Conservation (phyloP, 37 sponge, comb jelly and placozoan genomes). For the Diacarnus erythraeanus region DNA sequence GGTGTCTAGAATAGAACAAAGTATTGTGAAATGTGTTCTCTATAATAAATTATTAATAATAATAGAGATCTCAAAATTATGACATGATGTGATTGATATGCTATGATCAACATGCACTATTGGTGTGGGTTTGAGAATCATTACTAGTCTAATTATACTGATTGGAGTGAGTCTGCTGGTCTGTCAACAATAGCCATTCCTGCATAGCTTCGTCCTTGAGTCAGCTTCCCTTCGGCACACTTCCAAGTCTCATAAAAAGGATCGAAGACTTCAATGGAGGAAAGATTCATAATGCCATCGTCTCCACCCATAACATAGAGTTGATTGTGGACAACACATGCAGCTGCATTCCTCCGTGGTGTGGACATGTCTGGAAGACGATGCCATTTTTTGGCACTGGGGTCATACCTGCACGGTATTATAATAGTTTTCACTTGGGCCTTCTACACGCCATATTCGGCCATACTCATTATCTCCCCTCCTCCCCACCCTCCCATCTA, state of each 20-base stretch:
- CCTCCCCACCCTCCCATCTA: too few species aligned
- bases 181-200: constrained; percentile 76
- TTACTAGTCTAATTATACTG: too few species aligned
- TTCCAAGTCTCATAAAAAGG: constrained; percentile 68
- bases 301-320: constrained; percentile 91
- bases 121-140: not conserved
- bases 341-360: constrained; percentile 87
- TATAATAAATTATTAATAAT: too few species aligned
- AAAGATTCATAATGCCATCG: constrained; percentile 83
- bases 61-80: not conserved
- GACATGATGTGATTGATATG: not conserved
- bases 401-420: constrained; percentile 75
- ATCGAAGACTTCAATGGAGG: constrained; percentile 83
- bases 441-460: too few species aligned
- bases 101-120: not conserved
- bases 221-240: constrained; percentile 48
- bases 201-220: constrained; percentile 82
- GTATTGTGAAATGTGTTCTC: too few species aligned
- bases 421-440: too few species aligned
- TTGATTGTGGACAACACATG: constrained; percentile 77
- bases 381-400: constrained; percentile 51
- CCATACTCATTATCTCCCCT: too few species aligned
- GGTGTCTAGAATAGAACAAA: too few species aligned
- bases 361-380: constrained; percentile 75
- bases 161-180: constrained; percentile 19